phyloP scores from a whole-genome alignment of 1,140 invertebrate genomes.

The Mizuhopecten yessoensis region DNA sequence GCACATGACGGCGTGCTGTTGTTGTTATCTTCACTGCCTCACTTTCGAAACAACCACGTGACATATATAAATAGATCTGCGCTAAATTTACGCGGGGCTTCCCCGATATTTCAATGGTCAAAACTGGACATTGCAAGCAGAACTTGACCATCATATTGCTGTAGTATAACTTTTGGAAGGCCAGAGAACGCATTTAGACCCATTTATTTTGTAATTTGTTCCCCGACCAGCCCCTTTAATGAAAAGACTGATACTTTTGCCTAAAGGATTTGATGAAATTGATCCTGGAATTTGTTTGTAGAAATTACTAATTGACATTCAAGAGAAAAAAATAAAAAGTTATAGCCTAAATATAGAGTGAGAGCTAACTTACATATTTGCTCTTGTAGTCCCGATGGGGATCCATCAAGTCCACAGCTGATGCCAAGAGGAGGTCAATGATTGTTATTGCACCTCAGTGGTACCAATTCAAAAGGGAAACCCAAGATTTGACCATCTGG shows the following conservation, averaged over 20 bases:
- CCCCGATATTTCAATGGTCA: no score
- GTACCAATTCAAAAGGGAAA: conserved; percentile 66
- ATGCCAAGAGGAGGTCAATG: conserved; percentile 67
- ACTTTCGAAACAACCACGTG: no score
- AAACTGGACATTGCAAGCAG: no score
- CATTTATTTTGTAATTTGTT: background rate
- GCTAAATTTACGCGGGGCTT: no score
- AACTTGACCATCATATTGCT: no score
- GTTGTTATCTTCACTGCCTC: no score
- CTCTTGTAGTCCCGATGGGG: conserved; percentile 66
- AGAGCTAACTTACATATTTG: background rate
- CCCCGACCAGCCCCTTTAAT: conserved; percentile 40
- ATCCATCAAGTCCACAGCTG: conserved; percentile 61
- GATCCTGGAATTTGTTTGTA: background rate
- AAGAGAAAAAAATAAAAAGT: background rate
- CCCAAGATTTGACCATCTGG: conserved; percentile 66
- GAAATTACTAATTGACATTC: background rate
- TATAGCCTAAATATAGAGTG: background rate
- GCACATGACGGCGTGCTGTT: no score
- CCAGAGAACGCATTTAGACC: background rate
- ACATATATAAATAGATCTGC: no score
- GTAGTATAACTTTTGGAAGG: no score
- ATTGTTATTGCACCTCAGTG: conserved; percentile 64
- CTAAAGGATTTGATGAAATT: background rate
- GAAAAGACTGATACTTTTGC: no score